Evolutionary conservation across 2,888 invertebrate genomes (phyloP), one percentile per base, ranked within the genome.

Genomic region (Hoplodrina blanda): DNA sequence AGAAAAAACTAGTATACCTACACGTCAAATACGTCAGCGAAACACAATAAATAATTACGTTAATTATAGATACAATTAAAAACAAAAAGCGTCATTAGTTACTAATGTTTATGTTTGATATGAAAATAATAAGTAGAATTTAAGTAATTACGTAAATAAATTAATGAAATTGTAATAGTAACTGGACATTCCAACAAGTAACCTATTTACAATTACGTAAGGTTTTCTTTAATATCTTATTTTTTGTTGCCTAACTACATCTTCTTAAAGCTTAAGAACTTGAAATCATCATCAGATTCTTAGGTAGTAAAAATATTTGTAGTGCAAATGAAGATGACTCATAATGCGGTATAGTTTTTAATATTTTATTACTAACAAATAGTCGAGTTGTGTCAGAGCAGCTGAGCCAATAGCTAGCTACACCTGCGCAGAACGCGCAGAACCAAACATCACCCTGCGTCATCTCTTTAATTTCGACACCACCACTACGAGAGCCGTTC

Each of bases 401-500:
- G 91, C 93, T 94, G 94, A 82, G 86, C 85, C 80, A 91, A 94
- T 88, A 92, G 7, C 25, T 88, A 92, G 7, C 25, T 69, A 83
- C 92, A 92, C 89, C 91, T 92, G 92, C 85, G 88, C 80, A 80
- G 73, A 81, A 66, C 82, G 92, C 85, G 88, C 80, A 80, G 73
- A 82, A 66, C 82, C 86, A 88, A 88, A 89, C 88, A 87, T 73
- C 69, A 73, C 78, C 87, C 90, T 94, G 92, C 95, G 95, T 95
- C 95, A 95, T 91, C 69, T 76, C 78, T 90, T 88, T 88, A 92
- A 93, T 94, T 94, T 93, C 82, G 90, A 92, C 88, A 91, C 79
- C 81, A 78, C 86, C 63, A 57, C 41, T 11, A 41, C 19, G 13
- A 52, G 25, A 30, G 33, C 62, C 83, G 85, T 89, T 90, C 83